phyloP scores from a whole-genome alignment of 1,140 invertebrate species.

The Lepeophtheirus salmonis region DNA sequence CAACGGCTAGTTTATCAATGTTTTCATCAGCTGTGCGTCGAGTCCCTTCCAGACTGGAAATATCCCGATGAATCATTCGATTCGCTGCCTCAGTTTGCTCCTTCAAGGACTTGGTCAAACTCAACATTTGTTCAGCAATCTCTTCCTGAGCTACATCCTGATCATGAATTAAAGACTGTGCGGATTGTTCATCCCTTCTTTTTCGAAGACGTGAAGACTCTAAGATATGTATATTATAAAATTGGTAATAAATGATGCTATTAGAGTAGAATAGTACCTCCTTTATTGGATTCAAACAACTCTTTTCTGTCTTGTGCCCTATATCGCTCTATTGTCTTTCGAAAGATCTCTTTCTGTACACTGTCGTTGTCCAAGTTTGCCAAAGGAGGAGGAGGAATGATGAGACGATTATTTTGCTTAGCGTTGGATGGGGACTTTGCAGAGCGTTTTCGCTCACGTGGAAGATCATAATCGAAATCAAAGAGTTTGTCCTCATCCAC shows the following conservation, averaged over 20 bases:
- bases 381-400: not conserved
- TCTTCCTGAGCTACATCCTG: conserved; percentile 12
- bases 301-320: not conserved
- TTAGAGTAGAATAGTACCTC: no score
- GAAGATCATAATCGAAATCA: not conserved
- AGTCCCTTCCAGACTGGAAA: not conserved
- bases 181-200: not conserved
- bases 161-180: not conserved
- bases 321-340: not conserved
- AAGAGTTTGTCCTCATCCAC: not conserved
- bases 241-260: no score
- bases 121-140: conserved; percentile 11
- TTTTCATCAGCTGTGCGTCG: not conserved
- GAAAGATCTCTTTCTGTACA: not conserved
- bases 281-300: no score
- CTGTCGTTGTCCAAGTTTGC: not conserved
- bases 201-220: not conserved
- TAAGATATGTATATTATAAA: no score
- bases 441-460: not conserved
- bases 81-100: conserved; percentile 7
- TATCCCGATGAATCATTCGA: conserved; percentile 2
- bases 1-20: not conserved
- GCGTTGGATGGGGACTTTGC: not conserved
- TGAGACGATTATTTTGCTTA: not conserved
- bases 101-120: conserved; percentile 7